Percentiles rank a stretch among this genome's conserved stretches.
These are phyloP conservation scores for Drosophila neotestacea DNA, from an alignment of 2,888 invertebrate genomes.

Conservation along the genomic window DNA sequence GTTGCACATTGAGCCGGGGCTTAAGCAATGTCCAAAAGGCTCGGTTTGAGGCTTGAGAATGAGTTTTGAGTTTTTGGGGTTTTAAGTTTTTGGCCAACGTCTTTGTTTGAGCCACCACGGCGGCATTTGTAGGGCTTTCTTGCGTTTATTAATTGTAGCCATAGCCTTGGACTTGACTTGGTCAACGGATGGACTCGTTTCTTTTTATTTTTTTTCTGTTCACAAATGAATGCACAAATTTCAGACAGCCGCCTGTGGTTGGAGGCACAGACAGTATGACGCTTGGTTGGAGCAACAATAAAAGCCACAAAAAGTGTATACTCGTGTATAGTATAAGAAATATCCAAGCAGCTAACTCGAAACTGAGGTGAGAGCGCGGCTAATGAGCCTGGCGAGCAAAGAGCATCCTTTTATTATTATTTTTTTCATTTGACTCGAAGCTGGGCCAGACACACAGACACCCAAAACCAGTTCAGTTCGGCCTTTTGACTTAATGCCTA, in stretches of 20 bases:
- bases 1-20: conserved; percentile 45
- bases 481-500: conserved; percentile 71
- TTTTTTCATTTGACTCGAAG: conserved; percentile 6
- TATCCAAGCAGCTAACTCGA: conserved; percentile 52
- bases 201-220: conserved; percentile 51
- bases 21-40: conserved; percentile 35
- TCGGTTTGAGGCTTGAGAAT: conserved; percentile 16
- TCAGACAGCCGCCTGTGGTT: conserved; percentile 67
- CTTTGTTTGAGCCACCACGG: conserved; percentile 44
- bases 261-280: conserved; percentile 80
- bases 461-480: conserved; percentile 70
- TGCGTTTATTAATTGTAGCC: conserved; percentile 75
- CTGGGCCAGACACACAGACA: conserved; percentile 56
- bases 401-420: conserved; percentile 57
- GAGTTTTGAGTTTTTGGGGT: conserved; percentile 17
- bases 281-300: conserved; percentile 48
- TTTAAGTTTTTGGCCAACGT: conserved; percentile 30
- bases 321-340: conserved; percentile 17
- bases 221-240: conserved; percentile 80
- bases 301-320: conserved; percentile 35
- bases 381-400: conserved; percentile 55
- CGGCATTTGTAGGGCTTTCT: conserved; percentile 75
- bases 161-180: conserved; percentile 61
- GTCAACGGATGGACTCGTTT: conserved; percentile 17
- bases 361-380: conserved; percentile 63